phyloP scores from a whole-genome alignment of 2,113 vertebrate genomes.

The Amphilophus citrinellus region DNA sequence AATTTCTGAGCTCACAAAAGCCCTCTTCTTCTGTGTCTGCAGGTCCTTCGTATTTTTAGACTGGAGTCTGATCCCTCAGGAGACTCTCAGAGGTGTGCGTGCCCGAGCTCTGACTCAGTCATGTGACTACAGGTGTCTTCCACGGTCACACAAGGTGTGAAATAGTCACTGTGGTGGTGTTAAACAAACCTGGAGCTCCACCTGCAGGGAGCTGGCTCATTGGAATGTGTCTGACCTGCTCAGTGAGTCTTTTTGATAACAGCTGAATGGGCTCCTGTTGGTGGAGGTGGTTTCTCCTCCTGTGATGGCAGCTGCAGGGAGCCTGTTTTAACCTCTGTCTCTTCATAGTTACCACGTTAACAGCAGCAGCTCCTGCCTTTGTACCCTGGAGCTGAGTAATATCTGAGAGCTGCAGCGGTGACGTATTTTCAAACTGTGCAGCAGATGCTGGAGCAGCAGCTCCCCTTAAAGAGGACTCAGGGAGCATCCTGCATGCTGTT shows the following conservation, averaged over 20 bases:
- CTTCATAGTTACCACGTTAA: not conserved
- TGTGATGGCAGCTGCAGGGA: no score
- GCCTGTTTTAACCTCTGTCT: no score
- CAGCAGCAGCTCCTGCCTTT: not conserved
- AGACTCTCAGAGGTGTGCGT: not conserved
- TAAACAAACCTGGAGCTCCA: not conserved
- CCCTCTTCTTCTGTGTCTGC: conserved; percentile 42
- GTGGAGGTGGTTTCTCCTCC: no score
- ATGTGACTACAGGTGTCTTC: conserved; percentile 10
- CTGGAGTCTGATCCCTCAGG: not conserved
- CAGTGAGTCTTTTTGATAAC: no score
- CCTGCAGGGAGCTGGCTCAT: no score
- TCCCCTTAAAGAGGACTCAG: not conserved
- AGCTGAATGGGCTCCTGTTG: no score
- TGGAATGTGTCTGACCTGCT: no score
- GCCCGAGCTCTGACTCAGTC: not conserved
- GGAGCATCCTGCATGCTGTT: not conserved
- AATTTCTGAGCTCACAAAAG: conserved; percentile 75
- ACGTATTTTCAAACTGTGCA: not conserved
- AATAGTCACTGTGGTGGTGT: not conserved
- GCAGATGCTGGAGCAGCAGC: not conserved
- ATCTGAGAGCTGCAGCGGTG: no score
- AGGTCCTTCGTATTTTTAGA: conserved; percentile 67
- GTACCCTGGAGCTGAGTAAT: no score
- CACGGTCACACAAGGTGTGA: not conserved